Percentiles rank a stretch among this genome's conserved stretches.
These are phyloP conservation scores for Oostethus manadensis DNA, from an alignment of 2,113 vertebrate species.

Conservation along the genomic window DNA sequence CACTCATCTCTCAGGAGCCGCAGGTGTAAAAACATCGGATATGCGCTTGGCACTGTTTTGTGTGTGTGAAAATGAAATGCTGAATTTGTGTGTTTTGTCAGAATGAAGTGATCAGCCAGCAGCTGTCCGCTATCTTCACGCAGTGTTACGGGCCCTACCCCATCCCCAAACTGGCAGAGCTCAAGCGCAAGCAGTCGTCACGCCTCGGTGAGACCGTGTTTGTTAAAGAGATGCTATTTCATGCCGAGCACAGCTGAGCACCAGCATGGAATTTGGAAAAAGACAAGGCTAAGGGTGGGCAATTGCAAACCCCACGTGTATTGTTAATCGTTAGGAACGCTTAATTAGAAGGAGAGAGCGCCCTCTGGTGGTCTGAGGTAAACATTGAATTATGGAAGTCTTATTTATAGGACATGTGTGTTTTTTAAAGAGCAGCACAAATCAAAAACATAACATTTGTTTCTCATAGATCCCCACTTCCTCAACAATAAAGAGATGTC, in stretches of 20 bases:
- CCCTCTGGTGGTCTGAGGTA: conserved; percentile 57
- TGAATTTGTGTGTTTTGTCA: conserved; percentile 51
- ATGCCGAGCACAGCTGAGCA: not conserved
- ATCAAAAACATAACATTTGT: conserved; percentile 18
- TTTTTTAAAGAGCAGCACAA: not conserved
- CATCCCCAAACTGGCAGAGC: conserved; percentile 93
- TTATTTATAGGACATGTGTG: not conserved
- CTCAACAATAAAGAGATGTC: conserved; percentile 99
- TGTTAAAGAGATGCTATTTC: not conserved
- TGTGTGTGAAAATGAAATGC: conserved; percentile 10
- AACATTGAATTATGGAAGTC: not conserved
- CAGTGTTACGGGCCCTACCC: conserved; percentile 98
- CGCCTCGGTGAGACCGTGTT: conserved; percentile 79
- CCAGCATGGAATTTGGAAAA: not conserved
- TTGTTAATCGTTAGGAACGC: not conserved
- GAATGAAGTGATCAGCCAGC: conserved; percentile 98
- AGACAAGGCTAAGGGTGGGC: not conserved
- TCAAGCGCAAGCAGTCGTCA: conserved; percentile 91
- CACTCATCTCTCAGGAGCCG: conserved; percentile 12
- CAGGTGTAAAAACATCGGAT: conserved; percentile 12
- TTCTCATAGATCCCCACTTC: conserved; percentile 88
- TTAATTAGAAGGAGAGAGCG: not conserved
- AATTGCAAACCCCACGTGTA: not conserved
- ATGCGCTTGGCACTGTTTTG: conserved; percentile 13
- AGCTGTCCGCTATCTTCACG: conserved; percentile 90